Evolutionary conservation across 2,113 vertebrate genomes (phyloP).

Genomic region (Zapus hudsonius): DNA sequence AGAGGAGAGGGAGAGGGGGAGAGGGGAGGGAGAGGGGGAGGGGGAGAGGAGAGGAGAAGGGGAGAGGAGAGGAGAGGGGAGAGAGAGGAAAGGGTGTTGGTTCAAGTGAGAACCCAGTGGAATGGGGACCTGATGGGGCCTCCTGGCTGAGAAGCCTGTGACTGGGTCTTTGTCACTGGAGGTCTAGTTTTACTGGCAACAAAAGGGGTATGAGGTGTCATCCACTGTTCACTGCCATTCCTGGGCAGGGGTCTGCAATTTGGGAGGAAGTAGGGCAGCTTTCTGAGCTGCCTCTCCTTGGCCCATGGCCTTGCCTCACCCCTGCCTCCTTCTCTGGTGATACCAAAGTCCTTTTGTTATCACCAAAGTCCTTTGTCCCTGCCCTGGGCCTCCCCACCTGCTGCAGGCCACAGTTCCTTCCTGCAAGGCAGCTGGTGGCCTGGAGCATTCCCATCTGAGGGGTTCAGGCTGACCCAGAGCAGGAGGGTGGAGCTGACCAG

Average conservation of each 20-base stretch:
- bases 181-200: background rate
- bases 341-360: conserved; percentile 37
- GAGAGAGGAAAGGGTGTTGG: background rate
- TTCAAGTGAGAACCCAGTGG: too few species aligned
- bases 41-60: too few species aligned
- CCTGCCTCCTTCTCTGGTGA: background rate
- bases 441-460: background rate
- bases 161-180: background rate
- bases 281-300: background rate
- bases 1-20: too few species aligned
- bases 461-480: background rate
- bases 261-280: background rate
- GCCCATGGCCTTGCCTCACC: background rate
- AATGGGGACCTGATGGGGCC: background rate
- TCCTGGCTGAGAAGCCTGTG: background rate
- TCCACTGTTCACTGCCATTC: background rate
- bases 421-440: conserved; percentile 42
- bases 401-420: background rate
- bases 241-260: background rate
- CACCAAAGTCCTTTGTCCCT: too few species aligned
- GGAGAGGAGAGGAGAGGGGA: too few species aligned
- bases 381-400: background rate
- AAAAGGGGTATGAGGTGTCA: background rate
- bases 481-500: background rate
- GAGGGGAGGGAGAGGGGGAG: too few species aligned